Evolutionary conservation across 2,113 vertebrate species (phyloP).

Genomic region (Psettodes erumei): DNA sequence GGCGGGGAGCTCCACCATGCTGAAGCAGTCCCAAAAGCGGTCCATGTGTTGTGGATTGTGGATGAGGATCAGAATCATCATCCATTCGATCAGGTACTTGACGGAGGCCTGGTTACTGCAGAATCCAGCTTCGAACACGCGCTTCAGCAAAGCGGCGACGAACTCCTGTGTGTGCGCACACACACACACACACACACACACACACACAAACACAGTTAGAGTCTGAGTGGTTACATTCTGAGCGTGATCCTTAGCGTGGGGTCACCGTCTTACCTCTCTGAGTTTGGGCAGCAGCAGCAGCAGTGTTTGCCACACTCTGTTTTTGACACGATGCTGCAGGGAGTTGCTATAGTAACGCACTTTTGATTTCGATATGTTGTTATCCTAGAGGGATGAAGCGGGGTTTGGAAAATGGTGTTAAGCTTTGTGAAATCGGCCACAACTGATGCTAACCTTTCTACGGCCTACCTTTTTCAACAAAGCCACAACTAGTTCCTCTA

Average conservation of each 20-base stretch:
- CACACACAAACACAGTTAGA: neutral
- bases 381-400: slow-evolving; percentile 82
- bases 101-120: slow-evolving; percentile 94
- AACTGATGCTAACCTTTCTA: neutral
- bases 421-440: slow-evolving; percentile 9
- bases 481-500: slow-evolving; percentile 86
- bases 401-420: neutral
- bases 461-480: slow-evolving; percentile 88
- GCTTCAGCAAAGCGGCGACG: slow-evolving; percentile 81
- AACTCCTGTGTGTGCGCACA: slow-evolving; percentile 82
- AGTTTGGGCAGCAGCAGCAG: slow-evolving; percentile 90
- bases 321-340: slow-evolving; percentile 93
- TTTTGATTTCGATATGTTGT: slow-evolving; percentile 85
- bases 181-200: slow-evolving; percentile 8
- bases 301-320: slow-evolving; percentile 91
- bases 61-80: slow-evolving; percentile 88
- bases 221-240: slow-evolving; percentile 7
- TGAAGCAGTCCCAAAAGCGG: slow-evolving; percentile 91
- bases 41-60: slow-evolving; percentile 86
- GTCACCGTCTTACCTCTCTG: slow-evolving; percentile 80
- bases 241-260: neutral
- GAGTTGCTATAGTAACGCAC: slow-evolving; percentile 92
- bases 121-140: slow-evolving; percentile 89
- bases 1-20: slow-evolving; percentile 83
- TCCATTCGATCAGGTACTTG: slow-evolving; percentile 95